Percentiles rank a stretch among this genome's conserved stretches.
Evolutionary conservation across 2,113 vertebrate genomes (phyloP).

Genomic region (Motacilla alba): DNA sequence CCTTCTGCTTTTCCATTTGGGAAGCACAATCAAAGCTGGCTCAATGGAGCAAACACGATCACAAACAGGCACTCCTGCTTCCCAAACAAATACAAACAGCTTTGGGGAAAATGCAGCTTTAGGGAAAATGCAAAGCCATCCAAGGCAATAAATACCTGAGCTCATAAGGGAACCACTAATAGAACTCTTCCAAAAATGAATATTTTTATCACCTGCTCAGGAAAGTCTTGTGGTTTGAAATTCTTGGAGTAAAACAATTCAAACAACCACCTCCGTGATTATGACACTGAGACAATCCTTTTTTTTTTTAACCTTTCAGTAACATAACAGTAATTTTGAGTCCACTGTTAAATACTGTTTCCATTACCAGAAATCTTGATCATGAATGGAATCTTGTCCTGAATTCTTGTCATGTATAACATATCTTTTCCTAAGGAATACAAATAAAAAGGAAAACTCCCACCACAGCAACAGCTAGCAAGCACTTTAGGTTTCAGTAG

Average conservation of each 20-base stretch:
- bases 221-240: neutral
- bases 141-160: neutral
- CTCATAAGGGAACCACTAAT: neutral
- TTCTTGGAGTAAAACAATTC: neutral
- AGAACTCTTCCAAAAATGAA: neutral
- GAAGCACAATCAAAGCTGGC: neutral
- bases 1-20: neutral
- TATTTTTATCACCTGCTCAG: constrained; percentile 18
- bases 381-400: too few species aligned
- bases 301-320: too few species aligned
- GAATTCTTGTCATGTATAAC: too few species aligned
- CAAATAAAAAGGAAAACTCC: too few species aligned
- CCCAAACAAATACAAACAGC: neutral
- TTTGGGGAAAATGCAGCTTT: too few species aligned
- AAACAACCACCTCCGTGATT: neutral
- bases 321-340: too few species aligned
- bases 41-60: neutral
- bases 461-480: too few species aligned
- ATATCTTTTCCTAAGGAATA: too few species aligned
- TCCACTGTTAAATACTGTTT: too few species aligned
- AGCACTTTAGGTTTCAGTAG: too few species aligned
- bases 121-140: neutral
- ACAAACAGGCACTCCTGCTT: neutral
- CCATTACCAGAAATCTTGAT: too few species aligned
- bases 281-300: neutral